A percentile compares a stretch with the other conserved stretches of the same genome.
Conservation (phyloP, 2,113 vertebrate genomes). For the Glareola pratincola region DNA sequence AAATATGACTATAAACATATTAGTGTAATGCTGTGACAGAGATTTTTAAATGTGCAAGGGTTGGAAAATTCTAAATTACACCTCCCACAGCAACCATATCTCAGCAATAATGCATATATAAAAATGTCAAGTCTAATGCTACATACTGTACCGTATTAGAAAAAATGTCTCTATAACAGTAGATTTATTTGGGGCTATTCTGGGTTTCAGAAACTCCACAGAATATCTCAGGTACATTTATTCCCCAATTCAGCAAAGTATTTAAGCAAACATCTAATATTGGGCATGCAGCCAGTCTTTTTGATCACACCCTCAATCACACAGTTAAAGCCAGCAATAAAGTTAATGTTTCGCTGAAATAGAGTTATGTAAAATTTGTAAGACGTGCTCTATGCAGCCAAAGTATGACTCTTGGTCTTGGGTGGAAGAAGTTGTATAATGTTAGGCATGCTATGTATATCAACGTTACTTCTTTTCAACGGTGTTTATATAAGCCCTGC, state of each 20-base stretch:
- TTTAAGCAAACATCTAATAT: background rate
- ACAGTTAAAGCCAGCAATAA: background rate
- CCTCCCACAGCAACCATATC: background rate
- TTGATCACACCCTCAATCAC: background rate
- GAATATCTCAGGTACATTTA: background rate
- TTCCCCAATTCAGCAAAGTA: background rate
- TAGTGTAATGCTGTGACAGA: background rate
- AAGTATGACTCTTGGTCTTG: background rate
- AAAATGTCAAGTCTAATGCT: background rate
- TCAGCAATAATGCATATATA: background rate
- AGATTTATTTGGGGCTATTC: background rate
- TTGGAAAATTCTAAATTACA: conserved; percentile 21
- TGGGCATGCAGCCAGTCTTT: background rate
- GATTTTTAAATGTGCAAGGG: background rate
- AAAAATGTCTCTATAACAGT: background rate
- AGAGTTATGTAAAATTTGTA: background rate
- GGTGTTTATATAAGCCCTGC: background rate
- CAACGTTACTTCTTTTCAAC: background rate
- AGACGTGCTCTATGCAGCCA: background rate
- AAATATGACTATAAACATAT: background rate
- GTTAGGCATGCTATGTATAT: background rate
- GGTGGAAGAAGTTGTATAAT: background rate
- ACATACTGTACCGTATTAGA: background rate
- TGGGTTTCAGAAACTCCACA: background rate
- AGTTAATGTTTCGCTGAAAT: background rate